A percentile compares a stretch with the other conserved stretches of the same genome.
phyloP scores from a whole-genome alignment of 2,113 vertebrate genomes.

The Rhea pennata region DNA sequence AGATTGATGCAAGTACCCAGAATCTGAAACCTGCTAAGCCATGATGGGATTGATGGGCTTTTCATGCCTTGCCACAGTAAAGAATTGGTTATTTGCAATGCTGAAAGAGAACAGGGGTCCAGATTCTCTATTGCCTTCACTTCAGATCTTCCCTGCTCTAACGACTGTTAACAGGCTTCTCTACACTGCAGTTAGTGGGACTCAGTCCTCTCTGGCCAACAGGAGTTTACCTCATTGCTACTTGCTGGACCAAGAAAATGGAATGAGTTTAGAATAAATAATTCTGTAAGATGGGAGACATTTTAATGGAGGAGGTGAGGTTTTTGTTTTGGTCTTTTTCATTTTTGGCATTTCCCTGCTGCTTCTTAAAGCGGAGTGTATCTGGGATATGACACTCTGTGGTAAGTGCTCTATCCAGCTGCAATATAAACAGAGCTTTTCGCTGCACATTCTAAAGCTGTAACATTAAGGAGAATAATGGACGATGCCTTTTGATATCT shows the following conservation, averaged over 20 bases:
- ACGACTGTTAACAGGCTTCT: neutral
- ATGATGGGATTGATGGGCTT: neutral
- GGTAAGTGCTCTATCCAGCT: conserved; percentile 30
- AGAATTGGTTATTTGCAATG: neutral
- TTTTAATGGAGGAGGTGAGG: neutral
- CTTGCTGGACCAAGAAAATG: neutral
- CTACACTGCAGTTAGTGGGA: neutral
- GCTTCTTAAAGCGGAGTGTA: neutral
- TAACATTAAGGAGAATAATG: conserved; percentile 58
- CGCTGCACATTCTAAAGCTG: conserved; percentile 10
- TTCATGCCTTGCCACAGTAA: neutral
- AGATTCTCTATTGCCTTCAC: neutral
- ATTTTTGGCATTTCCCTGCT: neutral
- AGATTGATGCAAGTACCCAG: neutral
- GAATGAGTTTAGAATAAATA: neutral
- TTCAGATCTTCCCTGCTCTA: neutral
- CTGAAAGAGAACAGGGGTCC: neutral
- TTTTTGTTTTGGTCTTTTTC: neutral
- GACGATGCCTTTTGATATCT: conserved; percentile 65
- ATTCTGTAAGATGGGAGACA: neutral
- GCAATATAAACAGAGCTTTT: conserved; percentile 66
- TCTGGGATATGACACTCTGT: neutral
- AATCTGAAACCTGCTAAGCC: neutral
- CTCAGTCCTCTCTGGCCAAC: neutral
- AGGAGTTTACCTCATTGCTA: neutral